A percentile compares a stretch with the other conserved stretches of the same genome.
These are phyloP conservation scores for Itoplectis maculator DNA, from an alignment of 2,888 invertebrate species.

Conservation along the genomic window DNA sequence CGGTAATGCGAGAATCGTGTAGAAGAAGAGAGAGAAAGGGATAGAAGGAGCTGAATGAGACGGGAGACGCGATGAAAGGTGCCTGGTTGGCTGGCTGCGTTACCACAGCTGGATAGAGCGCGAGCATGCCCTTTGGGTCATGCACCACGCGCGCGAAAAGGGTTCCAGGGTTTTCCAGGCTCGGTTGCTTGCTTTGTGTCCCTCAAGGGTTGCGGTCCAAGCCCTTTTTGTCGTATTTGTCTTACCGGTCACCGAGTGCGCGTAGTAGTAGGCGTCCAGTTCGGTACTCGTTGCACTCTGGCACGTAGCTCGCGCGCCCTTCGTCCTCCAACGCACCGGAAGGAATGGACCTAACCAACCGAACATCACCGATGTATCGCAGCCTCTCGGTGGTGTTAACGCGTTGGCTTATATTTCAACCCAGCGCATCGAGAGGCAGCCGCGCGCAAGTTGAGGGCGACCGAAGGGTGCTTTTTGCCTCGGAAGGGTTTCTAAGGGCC, in stretches of 20 bases:
- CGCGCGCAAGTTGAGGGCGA: constrained; percentile 3
- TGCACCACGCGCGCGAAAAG: constrained; percentile 27
- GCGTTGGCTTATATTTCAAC: too few species aligned
- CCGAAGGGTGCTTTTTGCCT: constrained; percentile 21
- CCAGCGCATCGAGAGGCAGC: too few species aligned
- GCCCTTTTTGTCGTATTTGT: background rate
- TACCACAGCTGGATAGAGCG: constrained; percentile 43
- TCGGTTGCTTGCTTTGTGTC: constrained; percentile 29
- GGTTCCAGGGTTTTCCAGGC: constrained; percentile 24
- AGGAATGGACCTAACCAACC: constrained; percentile 1
- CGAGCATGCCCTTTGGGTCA: constrained; percentile 20
- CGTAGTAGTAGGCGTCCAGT: background rate
- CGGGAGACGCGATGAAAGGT: constrained; percentile 28
- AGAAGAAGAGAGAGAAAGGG: constrained; percentile 65
- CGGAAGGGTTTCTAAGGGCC: constrained; percentile 12
- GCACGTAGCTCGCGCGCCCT: background rate
- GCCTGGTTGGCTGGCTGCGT: constrained; percentile 64
- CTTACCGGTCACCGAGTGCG: background rate
- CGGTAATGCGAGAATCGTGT: constrained; percentile 81
- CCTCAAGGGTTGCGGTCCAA: constrained; percentile 1
- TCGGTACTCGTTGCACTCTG: background rate
- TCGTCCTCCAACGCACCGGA: background rate
- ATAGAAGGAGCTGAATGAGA: constrained; percentile 51
- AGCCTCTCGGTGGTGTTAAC: background rate
- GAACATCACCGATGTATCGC: background rate